Conservation (phyloP, 2,113 vertebrate species). For the Poeciliopsis occidentalis region DNA sequence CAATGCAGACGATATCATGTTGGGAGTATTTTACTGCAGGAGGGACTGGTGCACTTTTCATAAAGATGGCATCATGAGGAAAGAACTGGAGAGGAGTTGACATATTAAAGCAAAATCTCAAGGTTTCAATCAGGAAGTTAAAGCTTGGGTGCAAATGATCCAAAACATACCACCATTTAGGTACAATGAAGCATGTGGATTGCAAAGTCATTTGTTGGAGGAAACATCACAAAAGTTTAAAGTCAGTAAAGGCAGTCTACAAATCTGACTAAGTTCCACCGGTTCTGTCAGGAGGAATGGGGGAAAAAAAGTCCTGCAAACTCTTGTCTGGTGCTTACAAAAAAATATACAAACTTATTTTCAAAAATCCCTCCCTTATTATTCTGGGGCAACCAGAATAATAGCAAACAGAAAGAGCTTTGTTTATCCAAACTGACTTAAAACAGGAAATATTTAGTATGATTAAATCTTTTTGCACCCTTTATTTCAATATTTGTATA, state of each 20-base stretch:
- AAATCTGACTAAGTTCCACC: neutral
- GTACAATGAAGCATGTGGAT: neutral
- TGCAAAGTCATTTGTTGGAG: neutral
- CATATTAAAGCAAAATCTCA: neutral
- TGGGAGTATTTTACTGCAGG: too few relatives aligned
- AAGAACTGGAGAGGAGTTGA: neutral
- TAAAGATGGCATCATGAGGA: neutral
- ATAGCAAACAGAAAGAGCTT: neutral
- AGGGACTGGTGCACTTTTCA: neutral
- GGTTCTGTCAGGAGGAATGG: neutral
- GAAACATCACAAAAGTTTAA: neutral
- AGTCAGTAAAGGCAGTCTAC: neutral
- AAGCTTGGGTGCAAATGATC: neutral
- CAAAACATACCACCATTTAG: neutral
- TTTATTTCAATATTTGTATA: neutral
- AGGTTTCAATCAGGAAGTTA: neutral
- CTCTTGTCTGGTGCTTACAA: neutral
- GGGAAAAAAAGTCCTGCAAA: neutral
- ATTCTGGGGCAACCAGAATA: neutral
- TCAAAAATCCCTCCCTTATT: neutral
- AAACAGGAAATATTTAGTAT: neutral
- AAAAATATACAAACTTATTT: neutral
- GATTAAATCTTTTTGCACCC: neutral
- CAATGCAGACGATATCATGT: too few relatives aligned
- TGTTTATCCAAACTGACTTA: neutral